Base-by-base conservation (phyloP, 2,113 vertebrate species). In the Potamarius usumacintae region DNA sequence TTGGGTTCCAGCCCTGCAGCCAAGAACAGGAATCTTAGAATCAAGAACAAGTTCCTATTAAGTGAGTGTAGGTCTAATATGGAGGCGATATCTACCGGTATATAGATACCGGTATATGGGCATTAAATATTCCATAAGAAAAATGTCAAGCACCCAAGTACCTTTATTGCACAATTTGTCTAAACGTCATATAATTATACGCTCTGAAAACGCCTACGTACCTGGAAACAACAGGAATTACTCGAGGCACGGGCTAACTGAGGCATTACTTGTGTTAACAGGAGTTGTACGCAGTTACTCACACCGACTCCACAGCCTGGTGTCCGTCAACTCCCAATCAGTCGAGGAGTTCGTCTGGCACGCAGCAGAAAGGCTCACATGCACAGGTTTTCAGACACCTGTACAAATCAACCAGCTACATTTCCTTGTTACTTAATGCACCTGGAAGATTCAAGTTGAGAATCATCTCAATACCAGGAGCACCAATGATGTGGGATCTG, bases 251-350 rank as follows among this genome's bases (percentile, higher is more conserved):
- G 17, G 30, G 79, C 83, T 85, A 67, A 58, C 25, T 27, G n/a
- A 18, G 53, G 30, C 12, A 34, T 20, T 42, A 25, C 69, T 10
- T 11, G 17, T 27, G 81, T 80, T 65, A 85, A 63, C 48, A 11
- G 17, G 17, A 67, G 11, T 78, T 90, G 65, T 63, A 67, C 81
- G 25, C 80, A 78, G 52, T 82, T 74, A 83, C 78, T 71, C 69
- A 27, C 34, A 85, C 60, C n/a, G 88, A 86, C 58, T 87, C 77
- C 72, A 76, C 48, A 27, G 71, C 62, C 63, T 79, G 81, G 83
- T 84, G 86, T 89, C 79, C 88, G 58, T 86, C 62, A 90, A 82
- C 86, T 88, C 80, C 84, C 83, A 88, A 88, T 83, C 69, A 83
- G 79, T 62, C 81, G 83, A 57, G 76, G 60, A 86, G 79, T 71